Evolutionary conservation across 1,140 invertebrate genomes (phyloP).

Genomic region (Uloborus diversus): DNA sequence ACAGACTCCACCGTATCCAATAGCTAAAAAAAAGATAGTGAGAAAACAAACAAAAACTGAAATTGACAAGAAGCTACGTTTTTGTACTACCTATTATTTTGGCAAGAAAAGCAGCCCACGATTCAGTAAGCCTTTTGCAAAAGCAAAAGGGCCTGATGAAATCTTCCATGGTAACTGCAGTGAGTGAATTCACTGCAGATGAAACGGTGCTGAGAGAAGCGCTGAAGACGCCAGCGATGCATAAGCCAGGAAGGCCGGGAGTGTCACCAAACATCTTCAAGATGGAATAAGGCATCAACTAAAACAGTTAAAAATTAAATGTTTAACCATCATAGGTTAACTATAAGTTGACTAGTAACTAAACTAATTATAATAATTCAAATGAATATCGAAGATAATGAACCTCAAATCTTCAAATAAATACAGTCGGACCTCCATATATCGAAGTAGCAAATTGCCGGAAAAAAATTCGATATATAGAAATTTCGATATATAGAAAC

Average conservation of each 20-base stretch:
- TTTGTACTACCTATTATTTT: slow-evolving; percentile 38
- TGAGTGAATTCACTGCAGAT: slow-evolving; percentile 87
- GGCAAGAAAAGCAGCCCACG: slow-evolving; percentile 29
- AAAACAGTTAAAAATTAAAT: slow-evolving; percentile 65
- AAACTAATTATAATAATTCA: no score
- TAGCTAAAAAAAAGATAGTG: slow-evolving; percentile 67
- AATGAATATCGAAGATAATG: no score
- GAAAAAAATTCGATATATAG: no score
- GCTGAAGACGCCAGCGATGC: slow-evolving; percentile 83
- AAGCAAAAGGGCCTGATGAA: slow-evolving; percentile 68
- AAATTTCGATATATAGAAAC: no score
- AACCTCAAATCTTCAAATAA: no score
- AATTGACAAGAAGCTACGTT: no score
- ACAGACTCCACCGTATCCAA: slow-evolving; percentile 72
- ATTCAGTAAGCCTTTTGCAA: slow-evolving; percentile 12
- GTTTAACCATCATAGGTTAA: neutral
- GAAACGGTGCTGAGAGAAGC: slow-evolving; percentile 89
- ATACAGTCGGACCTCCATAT: no score
- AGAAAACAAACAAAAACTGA: no score
- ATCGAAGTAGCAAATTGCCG: no score
- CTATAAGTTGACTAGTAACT: neutral
- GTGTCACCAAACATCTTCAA: slow-evolving; percentile 75
- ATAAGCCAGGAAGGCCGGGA: slow-evolving; percentile 80
- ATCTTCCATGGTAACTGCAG: slow-evolving; percentile 90
- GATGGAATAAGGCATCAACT: slow-evolving; percentile 79